A percentile compares a stretch with the other conserved stretches of the same genome.
These are phyloP conservation scores for Mallotus villosus DNA, from an alignment of 2,797 vertebrate genomes.

Conservation along the genomic window DNA sequence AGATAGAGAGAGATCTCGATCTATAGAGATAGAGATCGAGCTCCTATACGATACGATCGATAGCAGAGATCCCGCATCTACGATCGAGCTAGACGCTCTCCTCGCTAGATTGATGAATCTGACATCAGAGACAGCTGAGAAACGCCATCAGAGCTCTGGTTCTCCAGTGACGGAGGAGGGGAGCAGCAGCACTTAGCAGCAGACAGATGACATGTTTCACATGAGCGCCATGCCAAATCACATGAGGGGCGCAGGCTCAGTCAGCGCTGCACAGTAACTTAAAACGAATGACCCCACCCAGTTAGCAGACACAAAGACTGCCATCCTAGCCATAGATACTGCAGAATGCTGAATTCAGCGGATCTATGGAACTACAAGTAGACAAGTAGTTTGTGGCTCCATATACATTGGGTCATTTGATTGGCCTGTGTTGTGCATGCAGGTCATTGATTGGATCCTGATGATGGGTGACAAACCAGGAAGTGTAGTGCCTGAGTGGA, in stretches of 20 bases:
- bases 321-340: slow-evolving; percentile 21
- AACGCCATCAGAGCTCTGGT: slow-evolving; percentile 61
- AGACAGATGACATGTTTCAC: slow-evolving; percentile 61
- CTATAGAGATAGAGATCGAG: too few relatives aligned
- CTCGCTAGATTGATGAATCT: too few relatives aligned
- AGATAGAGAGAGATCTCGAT: slow-evolving; percentile 43
- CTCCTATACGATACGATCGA: too few relatives aligned
- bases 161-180: slow-evolving; percentile 39
- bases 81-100: too few relatives aligned
- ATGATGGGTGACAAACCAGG: slow-evolving; percentile 56
- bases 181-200: slow-evolving; percentile 48
- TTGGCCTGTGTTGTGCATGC: neutral
- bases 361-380: neutral
- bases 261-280: slow-evolving; percentile 24
- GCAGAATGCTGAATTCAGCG: neutral
- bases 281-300: neutral
- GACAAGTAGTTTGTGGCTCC: neutral
- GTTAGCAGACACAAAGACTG: slow-evolving; percentile 20
- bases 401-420: neutral
- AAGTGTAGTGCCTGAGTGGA: slow-evolving; percentile 34
- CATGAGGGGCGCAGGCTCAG: slow-evolving; percentile 36
- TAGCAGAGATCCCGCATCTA: too few relatives aligned
- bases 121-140: slow-evolving; percentile 62
- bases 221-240: slow-evolving; percentile 47
- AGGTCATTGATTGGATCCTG: slow-evolving; percentile 41